Base-by-base conservation (phyloP, 2,113 vertebrate species). In the Mustela lutreola region DNA sequence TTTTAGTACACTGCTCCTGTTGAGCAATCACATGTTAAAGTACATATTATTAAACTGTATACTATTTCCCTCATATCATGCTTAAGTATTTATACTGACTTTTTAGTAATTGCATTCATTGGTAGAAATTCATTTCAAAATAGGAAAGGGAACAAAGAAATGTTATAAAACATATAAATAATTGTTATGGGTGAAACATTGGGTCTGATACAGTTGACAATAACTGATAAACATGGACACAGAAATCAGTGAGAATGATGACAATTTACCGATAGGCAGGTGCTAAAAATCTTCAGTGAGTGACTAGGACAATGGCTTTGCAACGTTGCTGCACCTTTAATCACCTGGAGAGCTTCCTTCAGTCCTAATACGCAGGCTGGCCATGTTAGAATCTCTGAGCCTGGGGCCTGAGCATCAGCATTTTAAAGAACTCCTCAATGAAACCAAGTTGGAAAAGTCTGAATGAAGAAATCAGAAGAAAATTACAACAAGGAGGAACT, bases 1-100 rank as follows among this genome's bases (percentile, higher is more conserved):
- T 70, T 70, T 33, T 19, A 70, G 65, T 70, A 70, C 7, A 70
- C 65, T n/a, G 16, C 7, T 70, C 65, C 48, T 79, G n/a, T 42
- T 92, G 89, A 96, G 79, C 36, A 94, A 22, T 92, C n/a, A 79
- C 28, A 89, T 73, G 78, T 89, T 95, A 76, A 97, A 83, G 24
- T 89, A 36, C 9, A 16, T 83, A 93, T 96, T 87, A 95, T 93
- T 76, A 81, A 81, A 62, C 28, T 81, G 53, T 15, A 50, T 33
- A 93, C 91, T 90, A 42, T 65, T 89, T 81, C 81, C 65, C 50
- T 95, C 63, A 70, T 39, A 79, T 71, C 92, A 95, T 50, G 71
- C 12, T 48, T 87, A 71, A 19, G 36, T 82, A 97, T 92, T 95
- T 85, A 93, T 86, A 84, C 96, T 92, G 60, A 87, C 58, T 93